These are phyloP conservation scores for Laothoe populi DNA, from an alignment of 2,888 invertebrate genomes.

Conservation along the genomic window DNA sequence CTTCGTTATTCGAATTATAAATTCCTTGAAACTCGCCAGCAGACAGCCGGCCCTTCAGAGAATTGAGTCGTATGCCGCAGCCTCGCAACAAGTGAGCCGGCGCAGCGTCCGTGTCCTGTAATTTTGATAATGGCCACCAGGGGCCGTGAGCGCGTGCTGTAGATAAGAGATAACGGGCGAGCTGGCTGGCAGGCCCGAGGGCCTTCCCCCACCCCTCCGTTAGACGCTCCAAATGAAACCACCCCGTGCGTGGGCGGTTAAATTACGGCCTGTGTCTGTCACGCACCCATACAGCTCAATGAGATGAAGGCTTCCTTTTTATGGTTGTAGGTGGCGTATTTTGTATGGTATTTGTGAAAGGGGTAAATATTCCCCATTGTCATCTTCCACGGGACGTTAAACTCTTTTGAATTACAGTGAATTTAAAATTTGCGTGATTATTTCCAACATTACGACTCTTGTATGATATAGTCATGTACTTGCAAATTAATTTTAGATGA, in stretches of 20 bases:
- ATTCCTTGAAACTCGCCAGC: slow-evolving; percentile 17
- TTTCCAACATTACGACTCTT: background rate
- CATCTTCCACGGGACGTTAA: slow-evolving; percentile 1
- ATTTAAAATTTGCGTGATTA: slow-evolving; percentile 18
- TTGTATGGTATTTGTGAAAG: slow-evolving; percentile 3
- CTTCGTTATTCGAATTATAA: slow-evolving; percentile 12
- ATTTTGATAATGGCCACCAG: slow-evolving; percentile 67
- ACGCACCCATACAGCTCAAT: slow-evolving; percentile 36
- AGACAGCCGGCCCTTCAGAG: slow-evolving; percentile 7
- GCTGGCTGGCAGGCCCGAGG: slow-evolving; percentile 36
- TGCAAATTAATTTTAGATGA: no score
- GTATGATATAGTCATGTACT: background rate
- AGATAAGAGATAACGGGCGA: slow-evolving; percentile 60
- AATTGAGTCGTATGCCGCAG: slow-evolving; percentile 1
- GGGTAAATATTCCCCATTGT: slow-evolving; percentile 1
- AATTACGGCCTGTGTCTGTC: slow-evolving; percentile 51
- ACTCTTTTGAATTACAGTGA: background rate
- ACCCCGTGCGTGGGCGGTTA: slow-evolving; percentile 40
- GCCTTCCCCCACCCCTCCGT: slow-evolving; percentile 28
- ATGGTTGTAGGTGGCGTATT: slow-evolving; percentile 16
- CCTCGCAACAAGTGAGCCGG: slow-evolving; percentile 48
- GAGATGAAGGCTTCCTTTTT: slow-evolving; percentile 27
- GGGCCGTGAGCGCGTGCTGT: slow-evolving; percentile 45
- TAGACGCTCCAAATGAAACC: slow-evolving; percentile 34
- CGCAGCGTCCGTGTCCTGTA: slow-evolving; percentile 49